Evolutionary conservation across 2,888 invertebrate species (phyloP), one percentile per base, ranked within the genome.

Genomic region (Agrotis ipsilon): DNA sequence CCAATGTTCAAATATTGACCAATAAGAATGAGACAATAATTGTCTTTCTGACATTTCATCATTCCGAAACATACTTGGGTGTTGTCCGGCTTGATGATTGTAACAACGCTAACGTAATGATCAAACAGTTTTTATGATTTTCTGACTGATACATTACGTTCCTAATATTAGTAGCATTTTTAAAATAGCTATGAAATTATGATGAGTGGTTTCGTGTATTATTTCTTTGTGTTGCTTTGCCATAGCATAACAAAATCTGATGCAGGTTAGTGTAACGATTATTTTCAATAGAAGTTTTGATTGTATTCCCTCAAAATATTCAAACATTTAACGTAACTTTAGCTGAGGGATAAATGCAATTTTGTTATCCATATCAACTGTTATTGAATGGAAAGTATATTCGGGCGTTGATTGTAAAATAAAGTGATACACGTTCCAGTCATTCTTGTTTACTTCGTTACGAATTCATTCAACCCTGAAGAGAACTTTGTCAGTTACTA

Each of bases 41-140:
- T 4, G 0, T 0, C 0, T 1, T 1, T 14, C 7, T 70, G 60
- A 59, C 49, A n/a, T 54, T 49, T 48, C 13, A 2, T 61, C 32
- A 54, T 74, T 32, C 1, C 65, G 84, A 78, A 92, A 89, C 92
- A 55, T 66, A 87, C 83, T 88, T 88, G 95, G 95, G 95, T 95
- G 95, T 95, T 94, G 95, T 93, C 94, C 93, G 91, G 91, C 91
- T 90, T 88, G 82, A 83, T 89, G 86, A 86, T 76, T 86, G 72
- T 92, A 91, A 89, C 94, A 94, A 94, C 94, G 94, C 90, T 88
- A 90, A 72, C 87, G 92, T 95, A 95, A 95, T 94, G 96, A 96
- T 96, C 91, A 94, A 96, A 95, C 95, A 93, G 88, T 90, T 91
- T 90, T 89, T 88, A 87, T 87, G 78, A 87, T 89, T 91, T 92